Conservation (phyloP, 2,888 invertebrate species). For the Gortyna flavago region DNA sequence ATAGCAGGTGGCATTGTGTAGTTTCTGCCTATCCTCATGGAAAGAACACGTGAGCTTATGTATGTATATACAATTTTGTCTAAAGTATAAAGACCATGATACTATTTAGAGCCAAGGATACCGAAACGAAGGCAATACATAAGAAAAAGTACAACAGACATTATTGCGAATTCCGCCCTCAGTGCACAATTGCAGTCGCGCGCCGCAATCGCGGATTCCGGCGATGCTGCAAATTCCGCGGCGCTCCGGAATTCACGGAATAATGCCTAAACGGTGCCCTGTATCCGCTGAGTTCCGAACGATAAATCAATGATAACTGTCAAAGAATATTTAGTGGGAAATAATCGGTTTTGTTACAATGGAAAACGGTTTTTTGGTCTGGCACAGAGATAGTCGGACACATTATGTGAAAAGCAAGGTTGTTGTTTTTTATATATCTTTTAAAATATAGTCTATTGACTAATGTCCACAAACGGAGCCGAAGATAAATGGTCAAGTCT, state of each 20-base stretch:
- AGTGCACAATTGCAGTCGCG: conserved; percentile 58
- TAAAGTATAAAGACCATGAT: too few relatives aligned
- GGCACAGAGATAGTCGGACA: not conserved
- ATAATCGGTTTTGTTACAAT: not conserved
- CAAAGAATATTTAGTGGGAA: conserved; percentile 27
- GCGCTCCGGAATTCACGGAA: conserved; percentile 43
- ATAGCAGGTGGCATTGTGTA: not conserved
- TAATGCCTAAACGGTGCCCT: conserved; percentile 41
- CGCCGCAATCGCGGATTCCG: conserved; percentile 55
- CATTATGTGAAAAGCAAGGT: not conserved
- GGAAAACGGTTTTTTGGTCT: not conserved
- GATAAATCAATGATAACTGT: conserved; percentile 36
- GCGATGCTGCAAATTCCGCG: conserved; percentile 43
- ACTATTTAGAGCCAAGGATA: not conserved
- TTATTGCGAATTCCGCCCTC: conserved; percentile 53
- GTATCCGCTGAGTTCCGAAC: conserved; percentile 17
- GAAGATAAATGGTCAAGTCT: not conserved
- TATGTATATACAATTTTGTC: not conserved
- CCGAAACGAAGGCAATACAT: not conserved
- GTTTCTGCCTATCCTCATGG: not conserved
- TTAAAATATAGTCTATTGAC: not conserved
- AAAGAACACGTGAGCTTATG: not conserved
- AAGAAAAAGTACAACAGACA: conserved; percentile 35
- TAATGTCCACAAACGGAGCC: not conserved
- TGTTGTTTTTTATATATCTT: not conserved